Conservation (phyloP, 2,888 invertebrate species). For the Rhopalosiphum nymphaeae region DNA sequence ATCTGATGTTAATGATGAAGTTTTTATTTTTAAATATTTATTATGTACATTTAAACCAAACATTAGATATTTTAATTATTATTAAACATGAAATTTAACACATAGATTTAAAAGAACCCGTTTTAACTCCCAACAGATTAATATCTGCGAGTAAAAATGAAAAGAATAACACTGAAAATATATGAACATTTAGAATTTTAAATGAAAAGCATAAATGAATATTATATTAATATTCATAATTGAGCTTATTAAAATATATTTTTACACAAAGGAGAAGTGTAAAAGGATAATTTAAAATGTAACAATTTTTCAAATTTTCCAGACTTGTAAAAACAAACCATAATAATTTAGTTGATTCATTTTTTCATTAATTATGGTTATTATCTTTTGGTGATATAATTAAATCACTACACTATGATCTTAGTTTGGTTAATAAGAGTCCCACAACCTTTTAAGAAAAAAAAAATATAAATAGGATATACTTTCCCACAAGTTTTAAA, state of each 20-base stretch:
- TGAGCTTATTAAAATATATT: constrained; percentile 16
- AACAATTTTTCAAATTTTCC: neutral
- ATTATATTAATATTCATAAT: neutral
- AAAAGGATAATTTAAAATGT: constrained; percentile 13
- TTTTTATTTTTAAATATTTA: constrained; percentile 11
- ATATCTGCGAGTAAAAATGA: neutral
- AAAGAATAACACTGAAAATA: neutral
- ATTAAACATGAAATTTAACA: neutral
- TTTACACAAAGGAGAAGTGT: neutral
- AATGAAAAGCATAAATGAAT: neutral
- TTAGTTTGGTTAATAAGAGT: constrained; percentile 45
- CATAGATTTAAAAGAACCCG: neutral
- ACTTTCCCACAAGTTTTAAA: constrained; percentile 40
- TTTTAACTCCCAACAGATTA: neutral
- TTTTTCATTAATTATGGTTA: neutral
- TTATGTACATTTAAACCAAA: neutral
- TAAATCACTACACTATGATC: constrained; percentile 6
- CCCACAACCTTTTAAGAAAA: constrained; percentile 58
- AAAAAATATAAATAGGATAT: constrained; percentile 42
- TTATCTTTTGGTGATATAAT: constrained; percentile 2
- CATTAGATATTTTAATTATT: neutral
- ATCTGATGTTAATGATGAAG: constrained; percentile 12
- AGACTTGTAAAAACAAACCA: constrained; percentile 1
- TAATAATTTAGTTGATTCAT: neutral
- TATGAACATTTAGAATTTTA: neutral